Percentiles rank a stretch among this genome's conserved stretches.
phyloP scores from a whole-genome alignment of 2,797 vertebrate species.

The Siniperca undulata region DNA sequence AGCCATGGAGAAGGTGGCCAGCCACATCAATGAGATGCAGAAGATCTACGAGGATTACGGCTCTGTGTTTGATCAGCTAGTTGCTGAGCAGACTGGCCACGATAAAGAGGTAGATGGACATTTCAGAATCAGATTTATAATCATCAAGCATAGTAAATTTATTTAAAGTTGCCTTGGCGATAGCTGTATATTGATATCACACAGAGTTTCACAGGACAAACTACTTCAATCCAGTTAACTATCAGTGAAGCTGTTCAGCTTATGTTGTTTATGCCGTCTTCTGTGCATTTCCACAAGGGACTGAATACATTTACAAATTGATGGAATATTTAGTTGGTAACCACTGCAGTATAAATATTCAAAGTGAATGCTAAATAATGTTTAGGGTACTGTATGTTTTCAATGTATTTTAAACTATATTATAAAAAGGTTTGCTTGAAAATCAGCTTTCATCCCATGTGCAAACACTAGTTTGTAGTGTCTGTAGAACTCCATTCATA shows the following conservation, averaged over 20 bases:
- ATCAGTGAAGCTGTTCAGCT: constrained; percentile 25
- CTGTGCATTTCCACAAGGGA: constrained; percentile 44
- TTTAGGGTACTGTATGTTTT: constrained; percentile 34
- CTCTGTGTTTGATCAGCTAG: constrained; percentile 95
- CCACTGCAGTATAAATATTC: constrained; percentile 58
- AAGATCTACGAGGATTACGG: constrained; percentile 99
- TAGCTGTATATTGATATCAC: background rate
- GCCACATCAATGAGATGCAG: constrained; percentile 99
- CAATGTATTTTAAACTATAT: background rate
- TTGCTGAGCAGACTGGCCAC: constrained; percentile 92
- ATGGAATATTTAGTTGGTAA: constrained; percentile 70
- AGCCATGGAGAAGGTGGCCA: constrained; percentile 99
- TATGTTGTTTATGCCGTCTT: constrained; percentile 54
- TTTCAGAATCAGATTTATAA: background rate
- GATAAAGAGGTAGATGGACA: constrained; percentile 90
- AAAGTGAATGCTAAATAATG: constrained; percentile 69
- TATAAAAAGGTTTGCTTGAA: constrained; percentile 8
- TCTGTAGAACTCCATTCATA: constrained; percentile 8
- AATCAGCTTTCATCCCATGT: constrained; percentile 18
- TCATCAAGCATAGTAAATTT: background rate
- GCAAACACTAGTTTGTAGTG: constrained; percentile 6
- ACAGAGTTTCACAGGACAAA: background rate
- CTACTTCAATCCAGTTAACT: constrained; percentile 9
- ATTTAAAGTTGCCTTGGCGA: background rate
- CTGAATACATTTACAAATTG: constrained; percentile 63